These are phyloP conservation scores for Anoncus sp. DNA, from an alignment of 2,888 invertebrate species.

Conservation along the genomic window DNA sequence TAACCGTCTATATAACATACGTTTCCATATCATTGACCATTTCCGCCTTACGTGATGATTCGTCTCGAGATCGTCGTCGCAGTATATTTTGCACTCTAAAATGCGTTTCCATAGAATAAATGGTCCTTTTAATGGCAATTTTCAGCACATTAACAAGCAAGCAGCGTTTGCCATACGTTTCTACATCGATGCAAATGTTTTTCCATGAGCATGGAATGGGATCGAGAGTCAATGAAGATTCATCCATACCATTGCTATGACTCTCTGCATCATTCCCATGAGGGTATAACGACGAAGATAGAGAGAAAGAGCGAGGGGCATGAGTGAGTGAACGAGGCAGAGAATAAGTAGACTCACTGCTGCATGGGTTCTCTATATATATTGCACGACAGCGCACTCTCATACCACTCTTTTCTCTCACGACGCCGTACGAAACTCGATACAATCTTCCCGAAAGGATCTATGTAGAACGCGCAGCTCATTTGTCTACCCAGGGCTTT, in stretches of 20 bases:
- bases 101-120: not conserved
- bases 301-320: conserved; percentile 43
- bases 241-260: conserved; percentile 21
- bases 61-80: conserved; percentile 13
- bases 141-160: not conserved
- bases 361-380: conserved; percentile 54
- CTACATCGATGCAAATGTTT: conserved; percentile 7
- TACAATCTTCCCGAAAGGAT: conserved; percentile 80
- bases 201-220: not conserved
- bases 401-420: conserved; percentile 76
- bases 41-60: conserved; percentile 43
- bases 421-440: conserved; percentile 81
- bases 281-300: conserved; percentile 33
- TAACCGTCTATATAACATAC: conserved; percentile 4
- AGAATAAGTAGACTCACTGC: conserved; percentile 50
- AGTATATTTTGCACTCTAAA: conserved; percentile 22
- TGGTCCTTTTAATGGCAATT: conserved; percentile 18
- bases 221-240: conserved; percentile 3
- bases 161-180: not conserved
- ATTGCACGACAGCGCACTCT: conserved; percentile 59
- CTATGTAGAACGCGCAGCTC: conserved; percentile 82
- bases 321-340: conserved; percentile 55
- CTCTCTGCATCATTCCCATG: conserved; percentile 52
- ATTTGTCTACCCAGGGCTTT: conserved; percentile 81
- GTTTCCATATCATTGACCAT: conserved; percentile 24